phyloP scores from a whole-genome alignment of 2,113 vertebrate genomes.

The Lagopus leucura region DNA sequence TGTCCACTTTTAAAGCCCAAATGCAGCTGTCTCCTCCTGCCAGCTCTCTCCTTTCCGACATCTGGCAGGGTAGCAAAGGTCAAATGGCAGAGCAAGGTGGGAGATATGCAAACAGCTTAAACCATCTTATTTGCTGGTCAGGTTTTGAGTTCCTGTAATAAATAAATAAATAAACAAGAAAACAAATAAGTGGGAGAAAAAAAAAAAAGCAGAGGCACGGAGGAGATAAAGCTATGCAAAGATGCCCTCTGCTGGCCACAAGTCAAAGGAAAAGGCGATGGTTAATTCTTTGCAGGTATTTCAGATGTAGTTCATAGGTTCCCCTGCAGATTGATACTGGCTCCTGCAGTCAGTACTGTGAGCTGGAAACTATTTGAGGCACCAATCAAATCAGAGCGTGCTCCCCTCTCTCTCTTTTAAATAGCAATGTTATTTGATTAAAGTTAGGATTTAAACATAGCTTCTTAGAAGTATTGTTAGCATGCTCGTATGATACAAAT shows the following conservation, averaged over 20 bases:
- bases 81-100: neutral
- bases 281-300: neutral
- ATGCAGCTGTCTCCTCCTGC: neutral
- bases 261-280: neutral
- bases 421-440: neutral
- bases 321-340: neutral
- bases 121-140: conserved; percentile 30
- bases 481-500: neutral
- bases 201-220: neutral
- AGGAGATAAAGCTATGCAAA: neutral
- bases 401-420: neutral
- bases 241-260: conserved; percentile 63
- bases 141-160: conserved; percentile 55
- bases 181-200: neutral
- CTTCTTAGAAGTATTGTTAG: neutral
- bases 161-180: neutral
- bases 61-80: conserved; percentile 11
- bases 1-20: neutral
- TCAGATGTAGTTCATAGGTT: neutral
- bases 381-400: neutral
- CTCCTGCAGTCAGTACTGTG: neutral
- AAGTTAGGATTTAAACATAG: neutral
- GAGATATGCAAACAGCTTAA: conserved; percentile 25
- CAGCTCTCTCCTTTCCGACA: conserved; percentile 3
- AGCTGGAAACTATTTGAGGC: neutral